phyloP scores from a whole-genome alignment of 2,888 invertebrate genomes.

The Macropis europaea region DNA sequence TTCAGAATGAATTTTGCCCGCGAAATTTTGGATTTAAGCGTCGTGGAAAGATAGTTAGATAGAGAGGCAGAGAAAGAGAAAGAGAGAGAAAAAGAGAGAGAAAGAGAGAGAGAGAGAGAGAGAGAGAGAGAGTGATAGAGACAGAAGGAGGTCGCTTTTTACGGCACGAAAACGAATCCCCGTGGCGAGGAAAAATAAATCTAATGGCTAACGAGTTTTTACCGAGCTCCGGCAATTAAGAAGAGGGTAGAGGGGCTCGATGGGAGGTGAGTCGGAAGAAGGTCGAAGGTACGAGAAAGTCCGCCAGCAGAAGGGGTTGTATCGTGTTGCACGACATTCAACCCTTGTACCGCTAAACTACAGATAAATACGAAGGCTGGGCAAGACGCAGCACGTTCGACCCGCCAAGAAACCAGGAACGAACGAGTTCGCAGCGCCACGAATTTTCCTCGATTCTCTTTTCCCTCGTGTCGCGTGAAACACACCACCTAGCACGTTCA shows the following conservation, averaged over 20 bases:
- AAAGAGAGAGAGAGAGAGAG: background rate
- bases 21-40: too few relatives aligned
- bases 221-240: constrained; percentile 74
- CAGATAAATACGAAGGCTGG: constrained; percentile 61
- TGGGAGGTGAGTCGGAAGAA: constrained; percentile 64
- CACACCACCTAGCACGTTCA: too few relatives aligned
- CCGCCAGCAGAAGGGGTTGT: constrained; percentile 58
- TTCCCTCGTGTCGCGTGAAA: background rate
- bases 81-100: background rate
- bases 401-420: constrained; percentile 24
- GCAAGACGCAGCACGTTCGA: constrained; percentile 36
- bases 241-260: constrained; percentile 58
- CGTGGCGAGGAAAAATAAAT: constrained; percentile 74
- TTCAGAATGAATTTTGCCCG: too few relatives aligned
- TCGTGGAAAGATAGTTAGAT: too few relatives aligned
- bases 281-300: constrained; percentile 59
- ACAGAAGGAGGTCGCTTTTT: constrained; percentile 37
- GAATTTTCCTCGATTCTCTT: background rate
- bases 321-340: constrained; percentile 74
- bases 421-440: constrained; percentile 36
- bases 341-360: constrained; percentile 68
- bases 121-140: background rate
- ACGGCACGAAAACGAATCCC: constrained; percentile 40
- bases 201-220: constrained; percentile 78
- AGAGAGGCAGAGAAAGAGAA: too few relatives aligned